Base-by-base conservation (phyloP, 2,888 invertebrate species). In the Ametastegia equiseti region DNA sequence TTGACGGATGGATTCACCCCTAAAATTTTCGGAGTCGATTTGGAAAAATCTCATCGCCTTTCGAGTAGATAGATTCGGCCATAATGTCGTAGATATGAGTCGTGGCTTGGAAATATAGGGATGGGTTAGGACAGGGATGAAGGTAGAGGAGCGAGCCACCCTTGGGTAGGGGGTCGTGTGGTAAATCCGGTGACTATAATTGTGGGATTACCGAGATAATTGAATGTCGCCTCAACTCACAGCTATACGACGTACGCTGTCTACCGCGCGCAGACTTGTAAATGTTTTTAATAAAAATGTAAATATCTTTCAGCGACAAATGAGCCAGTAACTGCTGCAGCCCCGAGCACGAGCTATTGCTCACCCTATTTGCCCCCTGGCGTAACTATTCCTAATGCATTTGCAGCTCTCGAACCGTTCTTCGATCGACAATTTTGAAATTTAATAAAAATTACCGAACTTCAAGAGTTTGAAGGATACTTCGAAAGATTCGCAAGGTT, bases 171-270 rank as follows among this genome's bases (percentile, higher is more conserved):
- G 80, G 80, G 80, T 86, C 82, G 84, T 81, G 84, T 84, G 85
- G 85, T 84, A 86, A 86, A 86, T 86, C 86, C 85, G 85, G 84
- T 85, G 86, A 84, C 85, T 93, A 93, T 94, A 94, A 94, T 94
- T 94, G 94, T 93, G 92, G 94, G 94, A 94, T 94, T 94, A 94
- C 93, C 92, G 92, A 94, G 94, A 94, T 94, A 94, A 94, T 94
- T 94, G 94, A 94, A 94, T 94, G 90, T 91, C 90, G 89, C 88
- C 86, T 86, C 86, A 83, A 63, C 81, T 80, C 75, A 78, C 73
- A 80, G 63, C 81, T 65, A 84, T 84, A 82, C 83, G 82, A 54
- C 83, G 83, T 85, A 85, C 83, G 82, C 85, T 81, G 81, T 30
- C 78, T 71, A 73, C 42, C 82, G 30, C 63, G 81, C 82, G 84